Base-by-base conservation (phyloP, 2,797 vertebrate genomes). In the Peromyscus eremicus region DNA sequence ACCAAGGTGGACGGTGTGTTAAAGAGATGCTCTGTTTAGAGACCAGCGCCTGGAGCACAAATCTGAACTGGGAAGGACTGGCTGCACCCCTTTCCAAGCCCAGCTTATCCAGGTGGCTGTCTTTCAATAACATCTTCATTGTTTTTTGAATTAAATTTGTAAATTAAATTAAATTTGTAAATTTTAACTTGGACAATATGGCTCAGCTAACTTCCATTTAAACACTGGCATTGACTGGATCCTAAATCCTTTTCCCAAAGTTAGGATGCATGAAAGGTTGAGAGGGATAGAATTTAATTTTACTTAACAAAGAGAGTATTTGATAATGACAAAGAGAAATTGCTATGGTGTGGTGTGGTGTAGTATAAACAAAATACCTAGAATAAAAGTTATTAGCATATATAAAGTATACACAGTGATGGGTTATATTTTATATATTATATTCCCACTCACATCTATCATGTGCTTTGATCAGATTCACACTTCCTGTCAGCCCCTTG, bases 21-120 rank as follows among this genome's bases (percentile, higher is more conserved):
- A 91, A 91, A 94, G 93, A 96, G 96, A 97, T 96, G 89, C 68
- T 73, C 19, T 76, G 66, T 97, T 87, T 90, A 77, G 82, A 97
- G 86, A 88, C 77, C 94, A 95, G 85, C 93, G 84, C 90, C 86
- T 89, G 82, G 86, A 94, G n/a, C 82, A 55, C 93, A 90, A 73
- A 96, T 62, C 62, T 91, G 93, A 94, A 86, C 57, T 92, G 86
- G 89, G 84, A 95, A 96, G 84, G 52, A 95, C n/a, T 89, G 73
- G 46, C 71, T 27, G 62, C 70, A 40, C 82, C 88, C 91, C 84
- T 97, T 93, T 80, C 84, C 96, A 40, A 46, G 95, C 57, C 90
- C 75, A 92, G 52, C 93, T 96, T 85, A 92, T 82, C 92, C 89
- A 94, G 93, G 93, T 94, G 89, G 90, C 34, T 87, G 29, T 92